A percentile compares a stretch with the other conserved stretches of the same genome.
Conservation (phyloP, 2,888 invertebrate species). For the Drosophila nigricruria region DNA sequence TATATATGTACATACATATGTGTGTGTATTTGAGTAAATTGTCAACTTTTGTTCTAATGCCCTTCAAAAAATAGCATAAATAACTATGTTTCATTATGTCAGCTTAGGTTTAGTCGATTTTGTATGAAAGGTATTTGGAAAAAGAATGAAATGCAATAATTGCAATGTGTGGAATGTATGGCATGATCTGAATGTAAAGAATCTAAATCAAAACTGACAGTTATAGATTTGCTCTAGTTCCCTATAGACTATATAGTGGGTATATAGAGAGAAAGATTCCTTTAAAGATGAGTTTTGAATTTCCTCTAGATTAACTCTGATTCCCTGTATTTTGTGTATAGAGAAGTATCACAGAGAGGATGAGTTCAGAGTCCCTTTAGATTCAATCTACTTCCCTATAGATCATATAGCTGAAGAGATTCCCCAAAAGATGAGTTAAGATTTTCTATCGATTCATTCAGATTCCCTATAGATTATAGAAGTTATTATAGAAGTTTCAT, state of each 20-base stretch:
- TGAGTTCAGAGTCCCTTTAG: neutral
- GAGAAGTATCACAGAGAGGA: too few relatives aligned
- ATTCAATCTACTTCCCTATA: neutral
- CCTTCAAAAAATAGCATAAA: constrained; percentile 30
- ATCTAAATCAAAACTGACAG: neutral
- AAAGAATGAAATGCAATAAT: neutral
- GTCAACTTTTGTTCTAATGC: constrained; percentile 30
- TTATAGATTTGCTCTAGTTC: neutral
- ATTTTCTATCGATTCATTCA: neutral
- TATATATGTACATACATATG: neutral
- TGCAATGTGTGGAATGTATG: neutral
- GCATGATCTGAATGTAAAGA: neutral
- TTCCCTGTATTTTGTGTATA: too few relatives aligned
- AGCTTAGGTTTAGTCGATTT: neutral
- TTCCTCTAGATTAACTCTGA: too few relatives aligned
- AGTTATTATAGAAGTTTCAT: too few relatives aligned
- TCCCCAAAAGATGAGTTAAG: neutral
- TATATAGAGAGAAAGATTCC: too few relatives aligned
- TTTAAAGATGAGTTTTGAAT: too few relatives aligned
- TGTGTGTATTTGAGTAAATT: constrained; percentile 7
- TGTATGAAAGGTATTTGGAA: too few relatives aligned
- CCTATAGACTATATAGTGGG: neutral
- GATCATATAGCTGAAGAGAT: neutral
- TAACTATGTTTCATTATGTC: constrained; percentile 6
- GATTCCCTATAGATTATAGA: neutral